A percentile compares a stretch with the other conserved stretches of the same genome.
Conservation (phyloP, 2,113 vertebrate species). For the Tautogolabrus adspersus region DNA sequence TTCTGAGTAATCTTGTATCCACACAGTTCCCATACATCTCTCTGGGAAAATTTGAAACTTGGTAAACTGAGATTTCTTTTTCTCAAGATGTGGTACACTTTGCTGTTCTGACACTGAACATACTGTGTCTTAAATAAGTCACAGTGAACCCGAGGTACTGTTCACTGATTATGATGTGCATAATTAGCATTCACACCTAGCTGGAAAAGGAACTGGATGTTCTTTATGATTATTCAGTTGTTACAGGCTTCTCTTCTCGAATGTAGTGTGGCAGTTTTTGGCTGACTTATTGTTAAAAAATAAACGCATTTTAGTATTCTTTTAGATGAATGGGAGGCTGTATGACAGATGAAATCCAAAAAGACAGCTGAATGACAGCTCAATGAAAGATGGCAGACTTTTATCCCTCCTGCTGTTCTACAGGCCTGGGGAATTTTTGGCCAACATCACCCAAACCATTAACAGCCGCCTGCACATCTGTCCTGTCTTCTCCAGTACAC, state of each 20-base stretch:
- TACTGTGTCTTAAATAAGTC: background rate
- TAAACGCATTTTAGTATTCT: background rate
- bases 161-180: slow-evolving; percentile 2
- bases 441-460: background rate
- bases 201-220: slow-evolving; percentile 1
- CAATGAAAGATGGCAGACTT: background rate
- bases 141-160: background rate
- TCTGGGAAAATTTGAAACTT: background rate
- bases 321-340: background rate
- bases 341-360: background rate
- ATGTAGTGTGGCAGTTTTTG: slow-evolving; percentile 23
- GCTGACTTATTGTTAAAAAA: slow-evolving; percentile 10
- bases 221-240: background rate
- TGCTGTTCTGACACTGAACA: background rate
- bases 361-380: background rate
- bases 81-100: background rate
- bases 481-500: background rate
- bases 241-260: background rate
- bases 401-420: background rate
- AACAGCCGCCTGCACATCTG: background rate
- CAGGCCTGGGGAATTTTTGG: background rate
- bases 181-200: background rate
- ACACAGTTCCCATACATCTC: too few relatives aligned
- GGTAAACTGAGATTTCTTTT: background rate
- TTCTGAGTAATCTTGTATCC: too few relatives aligned